A percentile compares a stretch with the other conserved stretches of the same genome.
phyloP scores from a whole-genome alignment of 1,140 invertebrate genomes.

The Drosophila fuyamai region DNA sequence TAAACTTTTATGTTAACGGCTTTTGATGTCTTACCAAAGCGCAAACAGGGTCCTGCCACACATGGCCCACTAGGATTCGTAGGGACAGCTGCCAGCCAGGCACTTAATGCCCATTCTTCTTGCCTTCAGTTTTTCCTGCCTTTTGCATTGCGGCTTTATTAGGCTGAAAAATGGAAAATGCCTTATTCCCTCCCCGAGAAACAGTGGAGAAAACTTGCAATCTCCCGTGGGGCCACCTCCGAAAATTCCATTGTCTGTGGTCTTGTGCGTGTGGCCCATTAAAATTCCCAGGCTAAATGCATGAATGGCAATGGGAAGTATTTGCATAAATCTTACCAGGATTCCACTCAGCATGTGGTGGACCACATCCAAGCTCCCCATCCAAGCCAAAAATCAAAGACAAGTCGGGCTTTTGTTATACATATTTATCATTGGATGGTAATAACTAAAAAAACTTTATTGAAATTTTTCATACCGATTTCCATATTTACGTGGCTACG shows the following conservation, averaged over 20 bases:
- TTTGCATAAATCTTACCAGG: slow-evolving; percentile 77
- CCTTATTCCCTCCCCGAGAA: slow-evolving; percentile 8
- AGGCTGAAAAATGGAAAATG: slow-evolving; percentile 83
- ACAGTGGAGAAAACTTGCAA: slow-evolving; percentile 49
- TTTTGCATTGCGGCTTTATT: slow-evolving; percentile 73
- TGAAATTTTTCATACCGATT: slow-evolving; percentile 66
- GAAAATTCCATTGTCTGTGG: slow-evolving; percentile 38
- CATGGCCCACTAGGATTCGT: slow-evolving; percentile 43
- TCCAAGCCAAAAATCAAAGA: slow-evolving; percentile 8
- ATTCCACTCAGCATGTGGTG: slow-evolving; percentile 38
- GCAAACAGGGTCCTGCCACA: slow-evolving; percentile 49
- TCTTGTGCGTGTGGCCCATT: slow-evolving; percentile 60
- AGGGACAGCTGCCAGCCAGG: slow-evolving; percentile 39
- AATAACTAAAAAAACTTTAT: slow-evolving; percentile 81
- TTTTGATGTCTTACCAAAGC: slow-evolving; percentile 69
- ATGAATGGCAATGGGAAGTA: slow-evolving; percentile 74
- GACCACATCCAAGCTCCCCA: not conserved
- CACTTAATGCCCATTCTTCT: slow-evolving; percentile 64
- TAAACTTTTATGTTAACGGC: slow-evolving; percentile 81
- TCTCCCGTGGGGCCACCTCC: slow-evolving; percentile 19
- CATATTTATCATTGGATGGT: slow-evolving; percentile 74
- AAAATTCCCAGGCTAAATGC: slow-evolving; percentile 68
- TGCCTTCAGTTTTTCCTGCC: slow-evolving; percentile 37
- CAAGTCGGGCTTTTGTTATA: slow-evolving; percentile 23
- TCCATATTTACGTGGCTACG: slow-evolving; percentile 63